phyloP scores from a whole-genome alignment of 2,113 vertebrate species.

The Poicephalus gulielmi region DNA sequence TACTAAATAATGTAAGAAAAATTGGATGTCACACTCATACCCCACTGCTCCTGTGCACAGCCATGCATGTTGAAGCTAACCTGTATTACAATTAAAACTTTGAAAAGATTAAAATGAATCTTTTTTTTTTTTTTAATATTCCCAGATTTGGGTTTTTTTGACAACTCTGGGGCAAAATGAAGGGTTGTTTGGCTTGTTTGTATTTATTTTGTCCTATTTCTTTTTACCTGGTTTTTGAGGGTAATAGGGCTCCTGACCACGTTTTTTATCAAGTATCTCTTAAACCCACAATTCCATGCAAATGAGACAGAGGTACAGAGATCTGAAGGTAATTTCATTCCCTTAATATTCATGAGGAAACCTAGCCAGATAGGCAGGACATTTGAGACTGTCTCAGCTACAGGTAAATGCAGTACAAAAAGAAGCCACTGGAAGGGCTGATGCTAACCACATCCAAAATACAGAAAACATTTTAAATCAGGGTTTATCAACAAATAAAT shows the following conservation, averaged over 20 bases:
- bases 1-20: slow-evolving; percentile 44
- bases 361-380: background rate
- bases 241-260: background rate
- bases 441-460: background rate
- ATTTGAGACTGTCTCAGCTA: background rate
- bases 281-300: background rate
- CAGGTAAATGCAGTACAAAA: background rate
- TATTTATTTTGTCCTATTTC: background rate
- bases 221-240: background rate
- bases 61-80: background rate
- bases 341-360: background rate
- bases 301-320: background rate
- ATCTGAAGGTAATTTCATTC: background rate
- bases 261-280: background rate
- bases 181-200: background rate
- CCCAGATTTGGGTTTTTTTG: fast-evolving
- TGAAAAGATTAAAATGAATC: background rate
- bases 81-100: background rate
- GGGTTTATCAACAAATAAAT: background rate
- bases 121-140: background rate
- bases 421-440: background rate
- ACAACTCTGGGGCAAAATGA: background rate
- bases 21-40: background rate
- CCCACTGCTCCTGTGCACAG: background rate
- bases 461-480: background rate